Percentiles rank a stretch among this genome's conserved stretches.
These are phyloP conservation scores for Hermatobates lingyangjiaoensis DNA, from an alignment of 1,140 invertebrate species.

Conservation along the genomic window DNA sequence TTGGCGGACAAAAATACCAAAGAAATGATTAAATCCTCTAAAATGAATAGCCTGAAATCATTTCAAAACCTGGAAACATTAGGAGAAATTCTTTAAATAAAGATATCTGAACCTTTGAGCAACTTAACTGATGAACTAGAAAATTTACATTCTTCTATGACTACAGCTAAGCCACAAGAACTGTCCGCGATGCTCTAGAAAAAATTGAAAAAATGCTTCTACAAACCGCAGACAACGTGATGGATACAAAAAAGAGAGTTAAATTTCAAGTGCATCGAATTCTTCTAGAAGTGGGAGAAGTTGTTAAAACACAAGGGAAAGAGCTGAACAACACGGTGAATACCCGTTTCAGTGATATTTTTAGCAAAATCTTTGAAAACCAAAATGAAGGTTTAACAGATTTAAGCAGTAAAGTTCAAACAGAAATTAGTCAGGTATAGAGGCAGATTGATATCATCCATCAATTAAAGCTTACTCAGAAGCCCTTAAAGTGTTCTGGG, in stretches of 20 bases:
- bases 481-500: too few relatives aligned
- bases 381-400: conserved; percentile 53
- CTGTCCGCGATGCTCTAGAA: conserved; percentile 25
- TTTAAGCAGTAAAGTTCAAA: conserved; percentile 54
- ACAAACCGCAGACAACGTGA: conserved; percentile 63
- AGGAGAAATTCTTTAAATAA: too few relatives aligned
- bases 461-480: too few relatives aligned
- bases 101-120: too few relatives aligned
- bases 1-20: too few relatives aligned
- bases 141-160: too few relatives aligned
- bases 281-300: conserved; percentile 51
- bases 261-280: conserved; percentile 73
- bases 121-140: too few relatives aligned
- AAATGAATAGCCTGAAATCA: too few relatives aligned
- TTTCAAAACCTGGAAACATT: too few relatives aligned
- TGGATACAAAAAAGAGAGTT: conserved; percentile 63
- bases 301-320: conserved; percentile 40
- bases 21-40: too few relatives aligned
- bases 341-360: conserved; percentile 46
- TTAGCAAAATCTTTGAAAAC: conserved; percentile 45
- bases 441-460: conserved; percentile 45
- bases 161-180: too few relatives aligned
- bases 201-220: conserved; percentile 64
- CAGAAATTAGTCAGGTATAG: conserved; percentile 51
- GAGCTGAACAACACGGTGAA: conserved; percentile 47